Evolutionary conservation across 2,888 invertebrate species (phyloP), one percentile per base, ranked within the genome.

Genomic region (Busseola fusca): DNA sequence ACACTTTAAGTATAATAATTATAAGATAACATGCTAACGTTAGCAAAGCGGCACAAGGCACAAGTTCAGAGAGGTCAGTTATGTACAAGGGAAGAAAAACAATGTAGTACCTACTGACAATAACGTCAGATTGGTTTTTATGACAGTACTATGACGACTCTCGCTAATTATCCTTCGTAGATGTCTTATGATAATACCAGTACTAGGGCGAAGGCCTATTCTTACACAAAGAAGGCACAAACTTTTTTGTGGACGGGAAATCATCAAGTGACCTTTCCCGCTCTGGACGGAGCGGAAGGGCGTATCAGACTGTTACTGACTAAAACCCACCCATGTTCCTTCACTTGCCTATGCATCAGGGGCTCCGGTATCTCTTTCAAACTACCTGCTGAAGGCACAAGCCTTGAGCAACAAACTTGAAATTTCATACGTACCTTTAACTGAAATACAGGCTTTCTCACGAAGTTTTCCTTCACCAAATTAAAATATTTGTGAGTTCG

Each of bases 51-150:
- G 65, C 63, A 56, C 69, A 74, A n/a, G 48, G 37, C n/a, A 56
- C n/a, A 10, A 50, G 78, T 74, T 78, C 69, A 78, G 3, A 12
- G 1, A 78, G 78, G 74, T 78, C 72, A 48, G 4, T 1, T 25
- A 57, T 18, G 16, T 54, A 74, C 74, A 78, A 69, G 69, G 57
- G 65, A 64, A 69, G 37, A 42, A 48, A 40, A 25, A 42, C 37
- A 45, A 50, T 59, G 48, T 30, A 59, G 48, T 65, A 48, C 3
- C 1, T 52, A 59, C 18, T 30, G 6, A 45, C 56, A 74, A 69
- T 57, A 69, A 78, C 63, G 18, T 59, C 27, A 66, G 9, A 42
- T 3, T 14, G 10, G 57, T 76, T 76, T 76, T 76, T 76, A 54
- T 71, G 52, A 1, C 14, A 14, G 4, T 9, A 25, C 21, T 25